Conservation (phyloP, 2,888 invertebrate species). For the Ptychoptera contaminata region DNA sequence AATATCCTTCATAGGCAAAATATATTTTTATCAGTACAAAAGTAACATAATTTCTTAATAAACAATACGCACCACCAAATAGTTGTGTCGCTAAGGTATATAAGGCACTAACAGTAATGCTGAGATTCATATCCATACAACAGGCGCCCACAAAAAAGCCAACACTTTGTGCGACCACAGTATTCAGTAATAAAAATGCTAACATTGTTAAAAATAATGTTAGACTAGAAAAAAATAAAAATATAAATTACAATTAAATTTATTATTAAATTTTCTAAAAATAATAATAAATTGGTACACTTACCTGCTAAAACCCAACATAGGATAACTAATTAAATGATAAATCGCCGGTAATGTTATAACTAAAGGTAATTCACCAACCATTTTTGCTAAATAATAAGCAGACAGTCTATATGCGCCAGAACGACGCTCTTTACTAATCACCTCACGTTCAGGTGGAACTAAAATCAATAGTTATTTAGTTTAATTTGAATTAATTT, state of each 20-base stretch:
- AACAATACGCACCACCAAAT: constrained; percentile 36
- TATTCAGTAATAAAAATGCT: constrained; percentile 51
- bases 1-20: constrained; percentile 35
- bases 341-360: constrained; percentile 60
- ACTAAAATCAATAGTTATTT: constrained; percentile 34
- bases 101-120: constrained; percentile 59
- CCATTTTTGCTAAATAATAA: constrained; percentile 68
- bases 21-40: not conserved
- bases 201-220: constrained; percentile 52
- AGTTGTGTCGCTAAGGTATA: constrained; percentile 63
- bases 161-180: constrained; percentile 60
- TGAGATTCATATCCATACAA: constrained; percentile 60
- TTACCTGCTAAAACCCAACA: constrained; percentile 40
- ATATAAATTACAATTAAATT: constrained; percentile 28
- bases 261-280: not conserved
- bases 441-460: constrained; percentile 62
- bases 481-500: constrained; percentile 1
- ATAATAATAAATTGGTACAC: too few relatives aligned
- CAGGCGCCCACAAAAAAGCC: constrained; percentile 66
- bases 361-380: constrained; percentile 60
- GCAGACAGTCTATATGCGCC: constrained; percentile 66
- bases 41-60: not conserved
- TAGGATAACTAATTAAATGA: constrained; percentile 59
- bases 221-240: constrained; percentile 28
- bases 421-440: constrained; percentile 61